Base-by-base conservation (phyloP, 2,113 vertebrate species). In the Atlantisia rogersi region DNA sequence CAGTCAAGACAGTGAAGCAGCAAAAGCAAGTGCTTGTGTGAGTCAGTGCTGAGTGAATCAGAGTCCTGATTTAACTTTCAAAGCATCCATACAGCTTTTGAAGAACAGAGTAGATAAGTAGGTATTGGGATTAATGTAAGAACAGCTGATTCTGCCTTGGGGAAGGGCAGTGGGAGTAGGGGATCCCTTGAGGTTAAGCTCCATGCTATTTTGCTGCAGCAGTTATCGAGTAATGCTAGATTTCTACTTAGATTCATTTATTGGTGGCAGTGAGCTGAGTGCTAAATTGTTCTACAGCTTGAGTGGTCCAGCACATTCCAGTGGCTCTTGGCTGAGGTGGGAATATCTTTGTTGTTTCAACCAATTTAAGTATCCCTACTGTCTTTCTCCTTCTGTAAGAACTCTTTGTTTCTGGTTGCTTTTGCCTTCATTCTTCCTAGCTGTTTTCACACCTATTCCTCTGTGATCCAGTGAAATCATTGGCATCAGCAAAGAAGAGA, bases 231-330 rank as follows among this genome's bases (percentile, higher is more conserved):
- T 63, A 97, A 95, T 58, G 25, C 53, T 91, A 40, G 25, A 76
- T 91, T 92, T 80, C 83, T 89, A 6, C 40, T 95, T 85, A 70
- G 64, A 79, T 94, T 95, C 95, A 76, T 93, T 96, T 96, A 67
- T 77, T 1, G 6, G 55, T 73, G 55, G 80, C 40, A 21, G n/a
- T 81, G 81, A 88, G 39, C 39, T 4, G 3, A 74, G 40, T 67
- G 59, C 71, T 73, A 50, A 50, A 18, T 70, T 55, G 52, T 82
- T 50, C 22, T 31, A n/a, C 31, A 85, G 78, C 84, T 76, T 76
- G 53, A 92, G 75, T 48, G 39, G 50, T 76, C 55, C 65, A 46
- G 53, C 70, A 91, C 78, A 80, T 94, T 92, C 81, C 89, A 90
- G 58, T 44, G 62, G 44, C 65, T 95, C 48, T 89, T 86, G 58